phyloP scores from a whole-genome alignment of 2,797 vertebrate genomes.

The Brachyrhaphis roseni region DNA sequence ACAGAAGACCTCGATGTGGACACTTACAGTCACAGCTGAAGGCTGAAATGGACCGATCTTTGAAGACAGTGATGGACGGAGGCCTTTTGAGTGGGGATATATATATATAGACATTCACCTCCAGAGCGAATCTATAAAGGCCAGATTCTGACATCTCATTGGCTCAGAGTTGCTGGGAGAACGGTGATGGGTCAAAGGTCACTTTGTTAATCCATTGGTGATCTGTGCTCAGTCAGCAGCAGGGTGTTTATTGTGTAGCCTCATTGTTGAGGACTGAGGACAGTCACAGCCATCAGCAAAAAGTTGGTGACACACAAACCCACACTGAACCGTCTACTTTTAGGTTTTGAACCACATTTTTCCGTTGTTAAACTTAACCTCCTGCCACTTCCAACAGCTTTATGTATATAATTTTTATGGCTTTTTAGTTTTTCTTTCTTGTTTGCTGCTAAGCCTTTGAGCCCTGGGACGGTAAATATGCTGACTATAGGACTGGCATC shows the following conservation, averaged over 20 bases:
- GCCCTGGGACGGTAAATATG: constrained; percentile 81
- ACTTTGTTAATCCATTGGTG: constrained; percentile 61
- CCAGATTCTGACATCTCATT: constrained; percentile 64
- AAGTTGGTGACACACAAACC: constrained; percentile 50
- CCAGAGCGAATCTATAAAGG: constrained; percentile 37
- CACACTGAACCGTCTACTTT: constrained; percentile 4
- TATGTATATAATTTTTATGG: constrained; percentile 17
- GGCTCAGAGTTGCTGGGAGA: constrained; percentile 66
- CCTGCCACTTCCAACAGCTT: constrained; percentile 11
- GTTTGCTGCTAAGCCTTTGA: constrained; percentile 73
- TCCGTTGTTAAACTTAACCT: neutral
- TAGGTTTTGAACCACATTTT: neutral
- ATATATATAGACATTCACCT: constrained; percentile 84
- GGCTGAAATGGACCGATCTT: constrained; percentile 61
- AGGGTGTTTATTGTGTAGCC: constrained; percentile 85
- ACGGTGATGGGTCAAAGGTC: constrained; percentile 61
- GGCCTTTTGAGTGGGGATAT: constrained; percentile 65
- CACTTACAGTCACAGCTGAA: constrained; percentile 75
- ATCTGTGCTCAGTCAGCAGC: constrained; percentile 84
- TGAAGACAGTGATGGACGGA: constrained; percentile 64
- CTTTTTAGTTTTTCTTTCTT: constrained; percentile 36
- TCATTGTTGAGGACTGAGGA: constrained; percentile 62
- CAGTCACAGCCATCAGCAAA: constrained; percentile 82
- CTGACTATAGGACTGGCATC: constrained; percentile 80
- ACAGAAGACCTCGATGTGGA: constrained; percentile 41